Conservation (phyloP, 2,113 vertebrate genomes). For the human (Homo sapiens) region GRCh38 chr21:21164501-21165000, state of each 20-base stretch:
- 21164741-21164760: neutral
- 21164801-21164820: neutral
- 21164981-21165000: neutral
- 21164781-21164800: neutral
- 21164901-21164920: neutral
- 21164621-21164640: neutral
- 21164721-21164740: neutral
- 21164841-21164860: neutral
- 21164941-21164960: neutral
- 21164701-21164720: neutral
- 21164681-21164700: neutral
- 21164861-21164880: neutral
- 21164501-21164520: neutral
- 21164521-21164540: neutral
- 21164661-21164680: neutral
- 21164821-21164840: neutral
- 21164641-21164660: neutral
- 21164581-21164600: neutral
- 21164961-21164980: neutral
- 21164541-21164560: neutral
- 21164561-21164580: neutral
- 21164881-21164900: neutral
- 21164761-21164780: neutral
- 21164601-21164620: neutral
- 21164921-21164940: neutral